A percentile compares a stretch with the other conserved stretches of the same genome.
phyloP scores from a whole-genome alignment of 2,113 vertebrate species.

The Oryzias curvinotus region DNA sequence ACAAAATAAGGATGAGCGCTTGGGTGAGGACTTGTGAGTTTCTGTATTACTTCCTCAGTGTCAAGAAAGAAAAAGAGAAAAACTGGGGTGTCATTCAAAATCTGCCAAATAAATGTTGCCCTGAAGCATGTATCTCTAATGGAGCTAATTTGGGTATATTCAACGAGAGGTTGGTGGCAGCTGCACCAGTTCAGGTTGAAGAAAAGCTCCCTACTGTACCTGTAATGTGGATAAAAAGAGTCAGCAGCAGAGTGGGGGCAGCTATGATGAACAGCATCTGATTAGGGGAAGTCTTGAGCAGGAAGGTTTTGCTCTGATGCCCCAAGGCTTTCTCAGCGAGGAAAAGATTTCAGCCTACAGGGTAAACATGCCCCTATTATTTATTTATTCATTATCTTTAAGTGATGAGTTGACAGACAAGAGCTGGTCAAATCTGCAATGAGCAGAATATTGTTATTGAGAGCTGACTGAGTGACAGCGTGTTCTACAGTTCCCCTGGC shows the following conservation, averaged over 20 bases:
- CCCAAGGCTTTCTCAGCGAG: slow-evolving; percentile 61
- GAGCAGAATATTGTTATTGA: slow-evolving; percentile 50
- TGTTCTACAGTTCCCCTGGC: slow-evolving; percentile 20
- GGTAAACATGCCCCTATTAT: slow-evolving; percentile 41
- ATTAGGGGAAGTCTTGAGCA: slow-evolving; percentile 64
- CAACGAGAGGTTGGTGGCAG: slow-evolving; percentile 31
- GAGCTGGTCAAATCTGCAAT: slow-evolving; percentile 17
- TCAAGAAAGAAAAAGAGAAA: slow-evolving; percentile 27
- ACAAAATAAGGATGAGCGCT: no score
- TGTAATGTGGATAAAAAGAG: slow-evolving; percentile 23
- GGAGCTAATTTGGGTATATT: slow-evolving; percentile 63
- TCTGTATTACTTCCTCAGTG: slow-evolving; percentile 15
- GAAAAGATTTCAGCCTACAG: slow-evolving; percentile 53
- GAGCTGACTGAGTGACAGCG: slow-evolving; percentile 12
- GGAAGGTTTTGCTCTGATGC: slow-evolving; percentile 46
- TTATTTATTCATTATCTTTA: slow-evolving; percentile 57
- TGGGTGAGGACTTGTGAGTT: slow-evolving; percentile 37
- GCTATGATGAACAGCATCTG: slow-evolving; percentile 67
- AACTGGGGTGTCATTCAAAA: slow-evolving; percentile 44
- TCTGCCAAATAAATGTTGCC: slow-evolving; percentile 72
- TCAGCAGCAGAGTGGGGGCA: slow-evolving; percentile 32
- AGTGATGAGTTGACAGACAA: slow-evolving; percentile 57
- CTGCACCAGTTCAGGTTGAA: slow-evolving; percentile 10
- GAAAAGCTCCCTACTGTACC: slow-evolving; percentile 25
- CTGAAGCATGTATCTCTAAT: slow-evolving; percentile 57